Conservation (phyloP, 2,888 invertebrate species). For the Clistopyga incitator region DNA sequence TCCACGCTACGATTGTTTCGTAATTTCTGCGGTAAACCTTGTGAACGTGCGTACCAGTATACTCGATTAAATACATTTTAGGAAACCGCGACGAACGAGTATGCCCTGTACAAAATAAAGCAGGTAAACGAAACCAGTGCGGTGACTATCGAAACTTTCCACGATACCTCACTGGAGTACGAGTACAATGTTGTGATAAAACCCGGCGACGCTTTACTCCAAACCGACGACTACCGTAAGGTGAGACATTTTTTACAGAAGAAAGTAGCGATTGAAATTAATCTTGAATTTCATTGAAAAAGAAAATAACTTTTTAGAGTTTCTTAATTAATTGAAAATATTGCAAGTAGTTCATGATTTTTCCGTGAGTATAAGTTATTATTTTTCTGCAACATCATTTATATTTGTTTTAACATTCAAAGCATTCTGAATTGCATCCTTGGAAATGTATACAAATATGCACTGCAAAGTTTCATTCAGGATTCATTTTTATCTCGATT, state of each 20-base stretch:
- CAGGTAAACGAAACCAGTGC: constrained; percentile 66
- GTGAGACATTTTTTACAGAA: constrained; percentile 64
- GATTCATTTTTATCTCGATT: constrained; percentile 1
- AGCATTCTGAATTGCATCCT: background rate
- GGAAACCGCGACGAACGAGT: constrained; percentile 72
- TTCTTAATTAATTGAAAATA: too few species aligned
- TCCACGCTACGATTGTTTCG: background rate
- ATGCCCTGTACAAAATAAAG: constrained; percentile 71
- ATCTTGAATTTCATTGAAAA: background rate
- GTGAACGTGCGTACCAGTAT: background rate
- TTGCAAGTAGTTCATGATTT: too few species aligned
- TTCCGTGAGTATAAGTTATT: too few species aligned
- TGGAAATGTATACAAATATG: background rate
- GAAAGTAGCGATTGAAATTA: background rate
- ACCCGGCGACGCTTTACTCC: constrained; percentile 77
- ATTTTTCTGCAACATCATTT: too few species aligned
- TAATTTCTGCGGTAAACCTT: background rate
- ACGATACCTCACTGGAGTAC: constrained; percentile 67
- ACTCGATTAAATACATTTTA: constrained; percentile 61
- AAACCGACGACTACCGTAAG: constrained; percentile 71
- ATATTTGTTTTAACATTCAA: background rate
- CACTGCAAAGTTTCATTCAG: background rate
- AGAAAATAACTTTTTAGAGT: background rate
- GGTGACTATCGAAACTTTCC: constrained; percentile 52
- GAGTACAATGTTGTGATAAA: constrained; percentile 73